These are phyloP conservation scores for Lagopus leucura DNA, from an alignment of 2,113 vertebrate genomes.

Conservation along the genomic window DNA sequence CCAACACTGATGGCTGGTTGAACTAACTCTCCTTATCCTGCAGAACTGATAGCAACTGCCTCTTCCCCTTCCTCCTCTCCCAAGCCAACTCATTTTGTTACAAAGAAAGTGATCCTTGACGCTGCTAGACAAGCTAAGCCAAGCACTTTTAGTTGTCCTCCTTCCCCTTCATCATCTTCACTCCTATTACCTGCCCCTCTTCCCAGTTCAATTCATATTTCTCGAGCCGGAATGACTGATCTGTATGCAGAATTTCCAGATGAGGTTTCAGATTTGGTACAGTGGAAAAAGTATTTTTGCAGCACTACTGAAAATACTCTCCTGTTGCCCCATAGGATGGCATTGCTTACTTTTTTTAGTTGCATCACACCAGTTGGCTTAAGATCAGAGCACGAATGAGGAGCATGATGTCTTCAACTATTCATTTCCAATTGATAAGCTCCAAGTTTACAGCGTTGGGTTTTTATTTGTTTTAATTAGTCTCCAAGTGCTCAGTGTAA, in stretches of 20 bases:
- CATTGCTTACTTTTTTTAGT: neutral
- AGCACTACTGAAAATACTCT: neutral
- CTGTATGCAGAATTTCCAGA: fast-evolving
- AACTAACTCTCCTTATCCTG: neutral
- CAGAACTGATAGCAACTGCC: neutral
- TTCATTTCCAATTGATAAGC: neutral
- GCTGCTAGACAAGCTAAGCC: neutral
- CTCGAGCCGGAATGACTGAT: neutral
- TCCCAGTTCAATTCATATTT: neutral
- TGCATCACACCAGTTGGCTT: neutral
- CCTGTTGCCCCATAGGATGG: neutral
- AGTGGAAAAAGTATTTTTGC: fast-evolving
- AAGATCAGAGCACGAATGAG: neutral
- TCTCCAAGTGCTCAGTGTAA: neutral
- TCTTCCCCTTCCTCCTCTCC: neutral
- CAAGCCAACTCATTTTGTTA: neutral
- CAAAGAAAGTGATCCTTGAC: neutral
- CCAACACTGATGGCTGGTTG: neutral
- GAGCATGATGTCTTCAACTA: neutral
- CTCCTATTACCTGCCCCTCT: neutral
- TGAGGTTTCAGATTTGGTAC: neutral
- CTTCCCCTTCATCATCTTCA: neutral
- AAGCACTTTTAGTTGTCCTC: neutral
- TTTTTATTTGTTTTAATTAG: neutral
- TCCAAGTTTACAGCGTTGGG: neutral